Conservation (phyloP, 2,113 vertebrate genomes). For the Zingel zingel region DNA sequence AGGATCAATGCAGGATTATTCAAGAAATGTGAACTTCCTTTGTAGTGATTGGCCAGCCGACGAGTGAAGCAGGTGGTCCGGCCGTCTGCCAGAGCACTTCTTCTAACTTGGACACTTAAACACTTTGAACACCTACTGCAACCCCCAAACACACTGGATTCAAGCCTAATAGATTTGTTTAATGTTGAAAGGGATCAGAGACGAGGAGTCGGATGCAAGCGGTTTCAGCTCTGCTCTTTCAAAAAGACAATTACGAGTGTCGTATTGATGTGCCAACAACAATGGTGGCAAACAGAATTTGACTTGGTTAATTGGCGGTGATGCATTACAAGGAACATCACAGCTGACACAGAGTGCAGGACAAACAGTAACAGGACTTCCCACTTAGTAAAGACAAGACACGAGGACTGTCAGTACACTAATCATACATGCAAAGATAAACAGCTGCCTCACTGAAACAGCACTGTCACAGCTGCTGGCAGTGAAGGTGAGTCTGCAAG, state of each 20-base stretch:
- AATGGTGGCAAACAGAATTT: not conserved
- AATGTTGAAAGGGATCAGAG: constrained; percentile 33
- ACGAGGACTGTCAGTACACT: constrained; percentile 21
- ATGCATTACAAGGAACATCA: constrained; percentile 35
- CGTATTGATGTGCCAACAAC: constrained; percentile 3
- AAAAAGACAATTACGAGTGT: not conserved
- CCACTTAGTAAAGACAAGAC: constrained; percentile 7
- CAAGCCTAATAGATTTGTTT: constrained; percentile 20
- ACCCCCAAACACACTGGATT: constrained; percentile 8
- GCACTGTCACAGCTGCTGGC: not conserved
- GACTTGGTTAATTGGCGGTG: constrained; percentile 43
- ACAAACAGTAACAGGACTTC: constrained; percentile 34
- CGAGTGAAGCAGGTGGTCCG: constrained; percentile 51
- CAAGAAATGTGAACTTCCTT: too few relatives aligned
- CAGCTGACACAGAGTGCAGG: constrained; percentile 22
- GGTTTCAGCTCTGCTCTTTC: not conserved
- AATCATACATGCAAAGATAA: constrained; percentile 10
- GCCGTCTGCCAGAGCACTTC: constrained; percentile 39
- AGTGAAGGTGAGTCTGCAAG: not conserved
- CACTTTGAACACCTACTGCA: constrained; percentile 35
- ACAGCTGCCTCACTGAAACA: not conserved
- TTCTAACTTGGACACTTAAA: constrained; percentile 31
- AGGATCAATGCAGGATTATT: not conserved
- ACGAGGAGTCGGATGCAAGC: not conserved
- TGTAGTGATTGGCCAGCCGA: not conserved